Base-by-base conservation (phyloP, 2,113 vertebrate species). In the Pelecanoides urinatrix region DNA sequence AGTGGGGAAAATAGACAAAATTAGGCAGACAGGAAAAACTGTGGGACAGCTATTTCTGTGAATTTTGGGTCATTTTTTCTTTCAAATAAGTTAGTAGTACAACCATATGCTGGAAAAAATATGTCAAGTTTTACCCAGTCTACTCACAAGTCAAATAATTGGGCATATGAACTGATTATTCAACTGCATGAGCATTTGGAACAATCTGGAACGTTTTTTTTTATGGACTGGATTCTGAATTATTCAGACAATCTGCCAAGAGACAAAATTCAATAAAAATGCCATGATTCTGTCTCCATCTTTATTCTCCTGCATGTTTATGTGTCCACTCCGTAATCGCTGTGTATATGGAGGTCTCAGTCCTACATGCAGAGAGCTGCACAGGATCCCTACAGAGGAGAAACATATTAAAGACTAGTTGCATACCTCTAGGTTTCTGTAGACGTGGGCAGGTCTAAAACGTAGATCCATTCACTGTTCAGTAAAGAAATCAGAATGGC, bases 71-170 rank as follows among this genome's bases (percentile, higher is more conserved):
- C 16, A 70, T 93, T 75, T 71, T 93, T 86, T 85, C 70, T 94
- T 89, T 96, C 30, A 53, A 88, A 65, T 6, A 66, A 91, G 66
- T 77, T 63, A 23, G 49, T 50, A 90, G 27, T 79, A 52, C 40
- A 95, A 62, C 77, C 78, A 68, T 76, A 82, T 92, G 90, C 74
- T 88, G 75, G 76, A 85, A 86, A 93, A 91, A 79, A 85, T 91
- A 61, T 12, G 62, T 66, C 62, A 91, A 85, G 77, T 88, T 94
- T 91, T 94, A 90, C 82, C 90, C 90, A 58, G 15, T 73, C 53
- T 82, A 70, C 42, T 95, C 67, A 70, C 61, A 88, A 96, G 82
- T 93, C 77, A 87, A 87, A 85, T 75, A 95, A 94, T 45, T 82
- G 62, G 62, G 62, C 59, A 22, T 53, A 79, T 34, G 58, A 94